Conservation (phyloP, 2,797 vertebrate species). For the Melanotaenia parkinsoni region DNA sequence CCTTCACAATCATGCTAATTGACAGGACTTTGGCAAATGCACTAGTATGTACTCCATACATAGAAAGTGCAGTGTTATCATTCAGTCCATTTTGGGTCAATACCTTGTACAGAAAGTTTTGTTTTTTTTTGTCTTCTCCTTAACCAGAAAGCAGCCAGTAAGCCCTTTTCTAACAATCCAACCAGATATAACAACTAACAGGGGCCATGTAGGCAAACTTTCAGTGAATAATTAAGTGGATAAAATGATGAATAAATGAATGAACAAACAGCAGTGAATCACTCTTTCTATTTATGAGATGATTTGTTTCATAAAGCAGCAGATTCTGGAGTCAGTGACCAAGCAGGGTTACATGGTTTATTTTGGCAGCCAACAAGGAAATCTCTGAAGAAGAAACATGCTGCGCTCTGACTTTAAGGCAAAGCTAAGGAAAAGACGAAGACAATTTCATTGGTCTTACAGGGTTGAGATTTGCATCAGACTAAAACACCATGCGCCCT, state of each 20-base stretch:
- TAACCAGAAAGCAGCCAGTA: not conserved
- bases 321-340: slow-evolving; percentile 7
- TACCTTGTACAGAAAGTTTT: not conserved
- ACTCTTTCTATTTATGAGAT: slow-evolving; percentile 25
- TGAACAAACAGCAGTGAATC: slow-evolving; percentile 21
- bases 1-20: not conserved
- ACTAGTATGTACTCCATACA: not conserved
- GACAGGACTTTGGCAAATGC: slow-evolving; percentile 5
- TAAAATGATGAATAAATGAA: slow-evolving; percentile 31
- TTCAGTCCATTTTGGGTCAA: not conserved
- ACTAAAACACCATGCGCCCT: not conserved
- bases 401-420: not conserved
- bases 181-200: slow-evolving; percentile 8
- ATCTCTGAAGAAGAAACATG: not conserved
- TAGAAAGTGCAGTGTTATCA: slow-evolving; percentile 2
- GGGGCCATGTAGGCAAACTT: not conserved
- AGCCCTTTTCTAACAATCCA: not conserved
- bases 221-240: slow-evolving; percentile 7
- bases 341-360: not conserved
- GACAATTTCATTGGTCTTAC: not conserved
- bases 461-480: slow-evolving; percentile 1
- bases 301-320: slow-evolving; percentile 23
- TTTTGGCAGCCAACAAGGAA: not conserved
- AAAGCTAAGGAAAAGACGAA: not conserved
- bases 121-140: not conserved